A percentile compares a stretch with the other conserved stretches of the same genome.
phyloP scores from a whole-genome alignment of 2,888 invertebrate genomes.

The Callosobruchus maculatus region DNA sequence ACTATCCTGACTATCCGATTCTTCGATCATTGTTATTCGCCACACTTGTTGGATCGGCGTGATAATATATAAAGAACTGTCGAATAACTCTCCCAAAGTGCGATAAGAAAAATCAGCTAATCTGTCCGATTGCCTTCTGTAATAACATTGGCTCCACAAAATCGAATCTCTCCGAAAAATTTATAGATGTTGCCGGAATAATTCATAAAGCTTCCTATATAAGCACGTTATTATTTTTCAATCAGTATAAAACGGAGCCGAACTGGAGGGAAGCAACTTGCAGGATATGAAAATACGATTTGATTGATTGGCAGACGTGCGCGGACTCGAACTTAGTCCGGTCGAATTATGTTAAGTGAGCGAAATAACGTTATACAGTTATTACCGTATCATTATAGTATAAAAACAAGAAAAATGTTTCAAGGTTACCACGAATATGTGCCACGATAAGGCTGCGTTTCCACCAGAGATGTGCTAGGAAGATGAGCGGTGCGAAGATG shows the following conservation, averaged over 20 bases:
- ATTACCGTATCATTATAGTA: too few species aligned
- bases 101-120: neutral
- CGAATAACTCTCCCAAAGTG: neutral
- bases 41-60: neutral
- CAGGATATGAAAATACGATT: slow-evolving; percentile 46
- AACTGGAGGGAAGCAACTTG: slow-evolving; percentile 42
- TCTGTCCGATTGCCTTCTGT: neutral
- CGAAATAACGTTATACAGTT: too few species aligned
- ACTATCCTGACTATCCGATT: too few species aligned
- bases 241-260: slow-evolving; percentile 44
- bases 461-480: too few species aligned
- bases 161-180: slow-evolving; percentile 29
- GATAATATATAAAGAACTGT: neutral
- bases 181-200: slow-evolving; percentile 43
- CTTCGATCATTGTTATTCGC: neutral
- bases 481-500: too few species aligned
- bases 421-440: too few species aligned
- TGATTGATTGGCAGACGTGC: slow-evolving; percentile 47
- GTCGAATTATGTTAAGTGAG: neutral
- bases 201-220: slow-evolving; percentile 45
- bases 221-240: slow-evolving; percentile 48
- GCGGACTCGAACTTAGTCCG: slow-evolving; percentile 34
- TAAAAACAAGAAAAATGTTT: too few species aligned
- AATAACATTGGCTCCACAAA: slow-evolving; percentile 4
- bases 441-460: too few species aligned